Evolutionary conservation across 2,797 vertebrate species (phyloP).

Genomic region (Chlorospingus semifuscus): DNA sequence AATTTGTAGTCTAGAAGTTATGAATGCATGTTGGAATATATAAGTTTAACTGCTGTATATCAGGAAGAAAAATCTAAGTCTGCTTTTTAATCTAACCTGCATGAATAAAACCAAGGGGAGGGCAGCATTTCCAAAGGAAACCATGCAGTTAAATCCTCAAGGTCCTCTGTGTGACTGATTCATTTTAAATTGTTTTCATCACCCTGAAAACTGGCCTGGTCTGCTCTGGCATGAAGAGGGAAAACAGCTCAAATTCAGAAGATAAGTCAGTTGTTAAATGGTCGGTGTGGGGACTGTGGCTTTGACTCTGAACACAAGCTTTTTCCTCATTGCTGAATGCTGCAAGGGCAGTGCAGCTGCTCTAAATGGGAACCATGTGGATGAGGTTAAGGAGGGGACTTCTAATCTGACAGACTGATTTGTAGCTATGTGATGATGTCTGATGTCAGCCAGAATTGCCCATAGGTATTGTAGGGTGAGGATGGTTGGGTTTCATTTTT

Average conservation of each 20-base stretch:
- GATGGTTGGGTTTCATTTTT: background rate
- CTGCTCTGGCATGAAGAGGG: background rate
- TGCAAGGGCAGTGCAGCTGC: background rate
- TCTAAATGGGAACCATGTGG: background rate
- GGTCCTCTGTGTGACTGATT: background rate
- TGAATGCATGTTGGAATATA: background rate
- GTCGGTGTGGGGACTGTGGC: background rate
- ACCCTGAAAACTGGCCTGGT: background rate
- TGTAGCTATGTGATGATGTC: background rate
- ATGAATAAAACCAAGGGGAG: fast-evolving
- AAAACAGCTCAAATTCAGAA: conserved; percentile 7
- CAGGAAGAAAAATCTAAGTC: background rate
- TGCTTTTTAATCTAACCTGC: background rate
- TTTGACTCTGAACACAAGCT: conserved; percentile 4
- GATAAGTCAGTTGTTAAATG: background rate
- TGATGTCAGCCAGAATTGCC: background rate
- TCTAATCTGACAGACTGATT: background rate
- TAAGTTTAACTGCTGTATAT: background rate
- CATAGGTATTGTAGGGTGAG: background rate
- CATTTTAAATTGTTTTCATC: conserved; percentile 23
- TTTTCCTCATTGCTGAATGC: background rate
- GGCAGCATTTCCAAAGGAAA: background rate
- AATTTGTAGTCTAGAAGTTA: background rate
- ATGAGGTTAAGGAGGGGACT: background rate
- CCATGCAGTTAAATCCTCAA: background rate